These are phyloP conservation scores for Neomorphus geoffroyi DNA, from an alignment of 2,797 vertebrate species.

Conservation along the genomic window DNA sequence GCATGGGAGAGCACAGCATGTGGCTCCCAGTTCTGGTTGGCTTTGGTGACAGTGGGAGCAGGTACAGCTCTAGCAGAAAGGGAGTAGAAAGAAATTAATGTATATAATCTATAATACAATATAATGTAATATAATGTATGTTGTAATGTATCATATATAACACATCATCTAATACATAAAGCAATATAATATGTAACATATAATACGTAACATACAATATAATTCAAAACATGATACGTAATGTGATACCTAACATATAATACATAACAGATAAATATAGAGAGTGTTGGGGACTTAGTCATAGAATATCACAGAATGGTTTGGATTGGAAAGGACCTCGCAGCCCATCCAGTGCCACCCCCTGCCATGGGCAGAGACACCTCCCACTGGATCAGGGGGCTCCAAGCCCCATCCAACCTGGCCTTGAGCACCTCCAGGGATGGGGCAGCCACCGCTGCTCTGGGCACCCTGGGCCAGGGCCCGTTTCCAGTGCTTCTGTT, in stretches of 20 bases:
- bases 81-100: background rate
- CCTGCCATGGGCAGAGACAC: too few relatives aligned
- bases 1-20: rapidly evolving
- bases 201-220: background rate
- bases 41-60: background rate
- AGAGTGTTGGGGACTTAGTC: background rate
- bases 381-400: too few relatives aligned
- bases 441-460: too few relatives aligned
- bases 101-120: background rate
- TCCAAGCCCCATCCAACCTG: too few relatives aligned
- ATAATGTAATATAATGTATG: too few relatives aligned
- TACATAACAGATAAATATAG: too few relatives aligned
- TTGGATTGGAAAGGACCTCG: too few relatives aligned
- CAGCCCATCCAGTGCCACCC: too few relatives aligned
- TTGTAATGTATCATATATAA: background rate
- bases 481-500: background rate
- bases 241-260: background rate
- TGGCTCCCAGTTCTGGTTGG: background rate
- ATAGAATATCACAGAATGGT: too few relatives aligned
- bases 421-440: too few relatives aligned
- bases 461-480: too few relatives aligned
- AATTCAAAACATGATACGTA: background rate
- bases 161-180: background rate
- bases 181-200: background rate
- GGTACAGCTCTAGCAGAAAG: background rate